Evolutionary conservation across 2,797 vertebrate genomes (phyloP).

Genomic region (Adrianichthys oophorus): DNA sequence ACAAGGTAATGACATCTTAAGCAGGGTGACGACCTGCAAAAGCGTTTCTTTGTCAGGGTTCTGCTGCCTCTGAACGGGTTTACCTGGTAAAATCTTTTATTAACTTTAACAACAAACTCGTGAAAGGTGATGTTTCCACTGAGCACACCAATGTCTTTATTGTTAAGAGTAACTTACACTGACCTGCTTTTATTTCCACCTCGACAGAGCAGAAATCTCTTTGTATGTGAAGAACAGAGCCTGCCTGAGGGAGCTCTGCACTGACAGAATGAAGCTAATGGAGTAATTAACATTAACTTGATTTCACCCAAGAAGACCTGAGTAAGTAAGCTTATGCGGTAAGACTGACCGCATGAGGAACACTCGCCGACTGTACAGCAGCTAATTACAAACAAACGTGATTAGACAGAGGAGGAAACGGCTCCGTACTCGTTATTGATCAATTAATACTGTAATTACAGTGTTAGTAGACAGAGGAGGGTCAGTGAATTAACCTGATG

Average conservation of each 20-base stretch:
- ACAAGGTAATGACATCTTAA: constrained; percentile 72
- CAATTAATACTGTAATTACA: constrained; percentile 36
- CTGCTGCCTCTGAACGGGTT: too few species aligned
- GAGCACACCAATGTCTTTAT: constrained; percentile 7
- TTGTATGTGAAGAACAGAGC: constrained; percentile 52
- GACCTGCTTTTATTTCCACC: constrained; percentile 40
- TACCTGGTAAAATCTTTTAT: too few species aligned
- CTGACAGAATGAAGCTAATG: constrained; percentile 63
- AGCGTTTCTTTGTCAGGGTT: constrained; percentile 9
- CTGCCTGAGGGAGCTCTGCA: constrained; percentile 57
- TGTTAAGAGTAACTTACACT: constrained; percentile 27
- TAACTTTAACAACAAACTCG: too few species aligned
- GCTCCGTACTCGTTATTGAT: constrained; percentile 46
- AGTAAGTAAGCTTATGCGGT: constrained; percentile 43
- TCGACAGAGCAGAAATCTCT: constrained; percentile 43
- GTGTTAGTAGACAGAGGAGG: constrained; percentile 1
- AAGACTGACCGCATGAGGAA: constrained; percentile 49
- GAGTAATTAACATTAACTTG: constrained; percentile 68
- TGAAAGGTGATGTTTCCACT: too few species aligned
- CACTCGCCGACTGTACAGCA: constrained; percentile 48
- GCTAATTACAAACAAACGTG: constrained; percentile 63
- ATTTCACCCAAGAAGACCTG: constrained; percentile 65
- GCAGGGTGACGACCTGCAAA: constrained; percentile 48
- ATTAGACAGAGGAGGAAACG: constrained; percentile 52
- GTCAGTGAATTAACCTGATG: constrained; percentile 6